Base-by-base conservation (phyloP, 2,797 vertebrate species). In the Arctocebus calabarensis region DNA sequence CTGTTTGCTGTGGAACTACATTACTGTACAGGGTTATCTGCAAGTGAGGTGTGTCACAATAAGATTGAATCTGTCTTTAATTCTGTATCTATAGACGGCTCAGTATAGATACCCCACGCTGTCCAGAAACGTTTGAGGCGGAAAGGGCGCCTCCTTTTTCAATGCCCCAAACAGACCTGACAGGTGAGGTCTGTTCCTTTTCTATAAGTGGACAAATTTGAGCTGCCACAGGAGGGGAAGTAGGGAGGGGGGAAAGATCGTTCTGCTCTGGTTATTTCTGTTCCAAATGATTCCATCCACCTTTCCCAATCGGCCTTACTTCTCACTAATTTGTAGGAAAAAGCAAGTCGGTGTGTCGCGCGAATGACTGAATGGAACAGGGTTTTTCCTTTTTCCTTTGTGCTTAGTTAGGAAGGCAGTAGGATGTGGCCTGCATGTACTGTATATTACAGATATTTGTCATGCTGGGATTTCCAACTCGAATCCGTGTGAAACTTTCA, bases 401-500 rank as follows among this genome's bases (percentile, higher is more conserved):
- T 90, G 68, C 96, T 97, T 92, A 83, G 95, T 89, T 84, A 90
- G 95, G 88, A 96, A 87, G 91, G 85, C 96, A 91, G 96, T 88
- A 79, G 84, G 97, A 92, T 96, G 97, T 97, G 92, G 96, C 95
- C 97, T 96, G 97, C 95, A 94, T 96, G 96, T 97, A 96, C 97
- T 97, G 97, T 97, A 95, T 97, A 96, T 97, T 98, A 98, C 98
- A 98, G 97, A 78, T 95, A 96, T 96, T 97, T 95, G 97, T 97
- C 97, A 88, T 94, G 97, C 96, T 96, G 96, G 96, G 97, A 84
- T 94, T 95, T 96, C 97, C 97, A 95, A 85, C 95, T 81, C 79
- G n/a, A 92, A 83, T 89, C 95, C 55, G n/a, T 66, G 92, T 88
- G 96, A 97, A 95, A 95, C 96, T 92, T 96, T 85, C 96, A 81